phyloP scores from a whole-genome alignment of 2,113 vertebrate species.

The Scomber colias region DNA sequence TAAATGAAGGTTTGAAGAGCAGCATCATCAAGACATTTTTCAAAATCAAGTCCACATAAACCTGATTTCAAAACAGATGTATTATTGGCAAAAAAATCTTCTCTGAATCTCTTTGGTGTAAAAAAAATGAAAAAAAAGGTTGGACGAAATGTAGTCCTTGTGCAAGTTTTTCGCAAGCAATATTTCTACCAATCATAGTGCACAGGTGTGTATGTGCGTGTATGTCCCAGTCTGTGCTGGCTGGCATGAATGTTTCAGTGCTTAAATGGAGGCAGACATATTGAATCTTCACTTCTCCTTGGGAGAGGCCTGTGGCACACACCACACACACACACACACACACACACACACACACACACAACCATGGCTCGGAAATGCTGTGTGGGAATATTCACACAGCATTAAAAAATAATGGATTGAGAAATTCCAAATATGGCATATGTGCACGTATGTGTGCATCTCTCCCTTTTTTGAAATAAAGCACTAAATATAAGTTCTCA shows the following conservation, averaged over 20 bases:
- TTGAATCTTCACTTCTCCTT: constrained; percentile 67
- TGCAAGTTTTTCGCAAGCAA: background rate
- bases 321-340: constrained; percentile 24
- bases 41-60: background rate
- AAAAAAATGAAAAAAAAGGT: background rate
- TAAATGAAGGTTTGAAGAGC: constrained; percentile 2
- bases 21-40: background rate
- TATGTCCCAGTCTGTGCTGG: constrained; percentile 40
- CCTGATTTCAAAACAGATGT: background rate
- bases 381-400: constrained; percentile 68
- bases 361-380: constrained; percentile 24
- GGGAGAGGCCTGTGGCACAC: constrained; percentile 59
- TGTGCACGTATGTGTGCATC: constrained; percentile 1
- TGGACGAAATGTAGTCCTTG: background rate
- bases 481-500: constrained; percentile 24
- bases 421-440: constrained; percentile 40
- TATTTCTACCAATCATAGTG: background rate
- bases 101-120: too few species aligned
- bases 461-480: constrained; percentile 19
- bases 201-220: constrained; percentile 31
- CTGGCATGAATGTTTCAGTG: constrained; percentile 71
- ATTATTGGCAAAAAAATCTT: background rate
- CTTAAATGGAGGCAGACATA: constrained; percentile 73
- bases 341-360: constrained; percentile 27
- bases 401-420: constrained; percentile 64